Conservation (phyloP, 2,113 vertebrate species). For the Aegotheles bennettii region DNA sequence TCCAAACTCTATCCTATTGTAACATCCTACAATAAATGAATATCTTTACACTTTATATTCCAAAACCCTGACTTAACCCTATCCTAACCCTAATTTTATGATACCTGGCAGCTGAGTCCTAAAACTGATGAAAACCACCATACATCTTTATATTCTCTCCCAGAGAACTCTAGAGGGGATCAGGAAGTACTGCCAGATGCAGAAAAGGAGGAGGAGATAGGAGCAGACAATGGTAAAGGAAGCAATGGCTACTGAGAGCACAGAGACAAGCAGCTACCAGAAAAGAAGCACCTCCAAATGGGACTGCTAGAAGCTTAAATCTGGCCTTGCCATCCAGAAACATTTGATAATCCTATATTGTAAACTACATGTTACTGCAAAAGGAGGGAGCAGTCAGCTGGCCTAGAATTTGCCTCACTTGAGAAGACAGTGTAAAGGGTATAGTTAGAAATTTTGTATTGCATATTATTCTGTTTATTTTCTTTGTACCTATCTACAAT, state of each 20-base stretch:
- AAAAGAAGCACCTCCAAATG: neutral
- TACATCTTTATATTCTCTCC: neutral
- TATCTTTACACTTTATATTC: neutral
- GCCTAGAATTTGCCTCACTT: neutral
- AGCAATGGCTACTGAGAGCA: neutral
- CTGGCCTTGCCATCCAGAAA: neutral
- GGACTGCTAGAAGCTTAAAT: neutral
- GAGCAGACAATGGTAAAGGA: neutral
- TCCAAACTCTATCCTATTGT: neutral
- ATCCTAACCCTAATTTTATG: neutral
- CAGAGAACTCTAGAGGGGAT: neutral
- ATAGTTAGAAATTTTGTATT: neutral
- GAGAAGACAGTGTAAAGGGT: neutral
- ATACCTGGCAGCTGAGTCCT: neutral
- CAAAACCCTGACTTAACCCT: neutral
- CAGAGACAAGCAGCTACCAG: neutral
- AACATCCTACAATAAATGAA: neutral
- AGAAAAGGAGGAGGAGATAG: neutral
- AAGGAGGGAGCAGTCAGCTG: neutral
- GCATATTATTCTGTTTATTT: neutral
- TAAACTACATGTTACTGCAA: neutral
- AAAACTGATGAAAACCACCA: neutral
- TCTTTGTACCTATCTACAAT: neutral
- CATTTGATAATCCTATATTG: neutral
- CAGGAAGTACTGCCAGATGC: neutral